A percentile compares a stretch with the other conserved stretches of the same genome.
Evolutionary conservation across 2,797 vertebrate species (phyloP).

Genomic region (Sebastiscus albofasciatus): DNA sequence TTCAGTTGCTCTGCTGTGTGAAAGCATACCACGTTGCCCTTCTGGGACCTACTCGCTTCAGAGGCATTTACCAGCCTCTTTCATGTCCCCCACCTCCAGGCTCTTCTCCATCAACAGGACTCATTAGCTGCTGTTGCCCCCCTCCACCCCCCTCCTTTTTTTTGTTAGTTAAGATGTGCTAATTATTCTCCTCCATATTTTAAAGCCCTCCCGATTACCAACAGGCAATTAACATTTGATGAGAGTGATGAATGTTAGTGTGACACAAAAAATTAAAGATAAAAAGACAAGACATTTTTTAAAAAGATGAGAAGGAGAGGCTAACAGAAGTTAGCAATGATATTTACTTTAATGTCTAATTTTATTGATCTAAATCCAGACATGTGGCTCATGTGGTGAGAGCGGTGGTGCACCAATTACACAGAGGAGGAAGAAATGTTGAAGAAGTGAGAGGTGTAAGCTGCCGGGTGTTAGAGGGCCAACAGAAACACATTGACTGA

Average conservation of each 20-base stretch:
- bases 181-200: conserved; percentile 86
- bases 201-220: conserved; percentile 74
- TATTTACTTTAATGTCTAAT: conserved; percentile 61
- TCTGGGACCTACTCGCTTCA: conserved; percentile 72
- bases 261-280: conserved; percentile 67
- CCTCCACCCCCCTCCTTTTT: conserved; percentile 27
- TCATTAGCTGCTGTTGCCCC: conserved; percentile 78
- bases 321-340: conserved; percentile 31
- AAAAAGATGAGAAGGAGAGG: conserved; percentile 3
- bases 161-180: conserved; percentile 85
- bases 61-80: conserved; percentile 82
- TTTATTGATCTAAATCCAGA: conserved; percentile 52
- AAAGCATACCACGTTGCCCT: conserved; percentile 57
- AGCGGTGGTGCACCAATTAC: conserved; percentile 40
- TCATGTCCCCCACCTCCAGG: conserved; percentile 78
- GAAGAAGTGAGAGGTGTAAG: conserved; percentile 34
- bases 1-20: conserved; percentile 28
- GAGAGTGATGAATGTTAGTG: conserved; percentile 67
- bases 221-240: conserved; percentile 82
- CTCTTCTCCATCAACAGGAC: conserved; percentile 76
- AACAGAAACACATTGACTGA: conserved; percentile 84
- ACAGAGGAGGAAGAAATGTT: conserved; percentile 32
- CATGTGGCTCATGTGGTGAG: conserved; percentile 28
- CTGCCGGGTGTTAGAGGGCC: conserved; percentile 19
- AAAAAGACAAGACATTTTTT: conserved; percentile 27